Conservation (phyloP, 2,113 vertebrate species). For the Silurus glanis region DNA sequence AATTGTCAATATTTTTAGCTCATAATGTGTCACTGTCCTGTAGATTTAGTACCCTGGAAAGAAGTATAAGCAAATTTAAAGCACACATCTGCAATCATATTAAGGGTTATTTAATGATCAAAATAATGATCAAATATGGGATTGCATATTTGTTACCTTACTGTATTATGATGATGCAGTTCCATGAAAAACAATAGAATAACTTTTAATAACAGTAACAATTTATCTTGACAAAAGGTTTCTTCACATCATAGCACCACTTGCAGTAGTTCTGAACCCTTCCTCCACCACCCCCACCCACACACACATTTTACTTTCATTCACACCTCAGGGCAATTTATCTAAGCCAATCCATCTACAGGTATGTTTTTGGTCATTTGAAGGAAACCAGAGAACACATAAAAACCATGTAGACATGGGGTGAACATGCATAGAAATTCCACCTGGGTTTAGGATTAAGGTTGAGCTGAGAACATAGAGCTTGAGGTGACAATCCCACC, state of each 20-base stretch:
- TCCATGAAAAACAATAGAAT: not conserved
- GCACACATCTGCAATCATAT: not conserved
- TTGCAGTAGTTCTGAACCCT: not conserved
- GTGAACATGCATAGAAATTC: not conserved
- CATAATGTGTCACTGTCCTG: not conserved
- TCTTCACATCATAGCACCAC: not conserved
- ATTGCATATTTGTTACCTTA: constrained; percentile 1
- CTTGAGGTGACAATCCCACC: not conserved
- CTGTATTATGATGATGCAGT: not conserved
- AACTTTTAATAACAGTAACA: not conserved
- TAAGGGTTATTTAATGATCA: not conserved
- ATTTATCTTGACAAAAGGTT: not conserved
- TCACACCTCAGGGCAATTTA: not conserved
- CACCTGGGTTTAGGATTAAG: not conserved
- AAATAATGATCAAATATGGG: not conserved
- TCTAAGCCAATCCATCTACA: not conserved
- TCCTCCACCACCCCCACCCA: not conserved
- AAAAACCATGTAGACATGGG: not conserved
- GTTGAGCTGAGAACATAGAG: not conserved
- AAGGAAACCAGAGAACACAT: not conserved
- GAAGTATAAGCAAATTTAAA: not conserved
- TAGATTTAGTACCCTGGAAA: not conserved
- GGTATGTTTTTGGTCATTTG: not conserved
- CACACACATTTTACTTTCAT: not conserved
- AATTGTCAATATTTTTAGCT: not conserved